A percentile compares a stretch with the other conserved stretches of the same genome.
phyloP scores from a whole-genome alignment of 2,888 invertebrate species.

The Microplitis manilae region DNA sequence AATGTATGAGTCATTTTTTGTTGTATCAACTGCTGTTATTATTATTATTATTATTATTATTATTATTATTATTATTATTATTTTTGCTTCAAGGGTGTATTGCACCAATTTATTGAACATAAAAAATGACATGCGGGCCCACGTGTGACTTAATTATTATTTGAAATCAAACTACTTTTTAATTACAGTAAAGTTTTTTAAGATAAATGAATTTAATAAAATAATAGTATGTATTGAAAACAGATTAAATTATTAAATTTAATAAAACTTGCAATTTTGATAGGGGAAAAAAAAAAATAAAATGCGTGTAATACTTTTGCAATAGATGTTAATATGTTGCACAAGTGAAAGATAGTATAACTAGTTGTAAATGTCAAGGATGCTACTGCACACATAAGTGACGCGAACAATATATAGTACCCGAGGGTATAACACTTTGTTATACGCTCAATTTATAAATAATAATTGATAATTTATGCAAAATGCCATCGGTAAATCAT shows the following conservation, averaged over 20 bases:
- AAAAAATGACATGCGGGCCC: conserved; percentile 36
- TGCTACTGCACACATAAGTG: conserved; percentile 31
- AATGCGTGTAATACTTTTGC: conserved; percentile 29
- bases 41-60: conserved; percentile 35
- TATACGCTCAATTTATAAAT: conserved; percentile 36
- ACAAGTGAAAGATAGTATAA: conserved; percentile 41
- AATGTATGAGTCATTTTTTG: conserved; percentile 34
- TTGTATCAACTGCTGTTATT: conserved; percentile 33
- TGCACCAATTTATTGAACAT: conserved; percentile 7
- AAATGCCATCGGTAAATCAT: neutral
- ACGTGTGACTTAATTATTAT: conserved; percentile 24
- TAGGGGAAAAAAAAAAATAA: neutral
- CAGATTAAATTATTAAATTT: neutral
- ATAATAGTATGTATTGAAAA: too few species aligned
- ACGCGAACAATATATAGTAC: conserved; percentile 25
- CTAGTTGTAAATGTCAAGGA: conserved; percentile 43
- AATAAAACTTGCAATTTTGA: conserved; percentile 4
- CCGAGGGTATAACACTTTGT: conserved; percentile 36
- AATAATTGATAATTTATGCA: conserved; percentile 19
- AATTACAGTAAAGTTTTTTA: too few species aligned
- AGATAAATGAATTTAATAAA: too few species aligned
- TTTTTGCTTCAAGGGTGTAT: conserved; percentile 30
- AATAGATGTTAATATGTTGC: conserved; percentile 31
- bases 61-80: conserved; percentile 5
- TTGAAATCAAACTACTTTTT: neutral